These are phyloP conservation scores for Blera fallax DNA, from an alignment of 2,888 invertebrate species.

Conservation along the genomic window DNA sequence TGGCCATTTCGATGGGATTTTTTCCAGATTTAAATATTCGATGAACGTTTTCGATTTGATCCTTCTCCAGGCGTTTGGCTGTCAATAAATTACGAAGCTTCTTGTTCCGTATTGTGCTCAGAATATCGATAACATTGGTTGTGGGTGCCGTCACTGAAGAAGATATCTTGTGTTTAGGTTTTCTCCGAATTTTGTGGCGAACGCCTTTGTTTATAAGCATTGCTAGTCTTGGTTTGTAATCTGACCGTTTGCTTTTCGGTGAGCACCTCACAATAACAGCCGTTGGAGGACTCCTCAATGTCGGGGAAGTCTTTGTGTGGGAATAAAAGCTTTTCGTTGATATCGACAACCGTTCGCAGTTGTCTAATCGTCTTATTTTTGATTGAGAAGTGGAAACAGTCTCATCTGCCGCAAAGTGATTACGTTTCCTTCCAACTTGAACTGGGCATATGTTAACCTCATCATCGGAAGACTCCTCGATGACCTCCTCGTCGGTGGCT, in stretches of 20 bases:
- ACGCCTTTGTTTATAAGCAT: slow-evolving; percentile 78
- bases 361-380: slow-evolving; percentile 68
- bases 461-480: slow-evolving; percentile 64
- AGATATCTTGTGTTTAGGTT: slow-evolving; percentile 24
- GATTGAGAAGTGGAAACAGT: slow-evolving; percentile 52
- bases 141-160: slow-evolving; percentile 48
- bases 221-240: background rate
- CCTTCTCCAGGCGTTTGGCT: slow-evolving; percentile 76
- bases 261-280: background rate
- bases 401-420: slow-evolving; percentile 7
- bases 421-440: slow-evolving; percentile 65
- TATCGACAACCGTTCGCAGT: slow-evolving; percentile 62
- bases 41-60: slow-evolving; percentile 78
- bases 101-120: slow-evolving; percentile 77
- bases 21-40: slow-evolving; percentile 76
- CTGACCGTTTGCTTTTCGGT: background rate
- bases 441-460: background rate
- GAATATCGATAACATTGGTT: slow-evolving; percentile 75
- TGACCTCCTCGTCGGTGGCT: slow-evolving; percentile 4
- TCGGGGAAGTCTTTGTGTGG: slow-evolving; percentile 32
- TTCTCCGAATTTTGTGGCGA: slow-evolving; percentile 77
- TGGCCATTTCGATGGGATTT: slow-evolving; percentile 80
- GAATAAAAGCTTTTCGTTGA: slow-evolving; percentile 76
- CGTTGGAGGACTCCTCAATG: background rate
- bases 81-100: slow-evolving; percentile 78